phyloP scores from a whole-genome alignment of 2,888 invertebrate genomes.

The Philhelius pedissequus region DNA sequence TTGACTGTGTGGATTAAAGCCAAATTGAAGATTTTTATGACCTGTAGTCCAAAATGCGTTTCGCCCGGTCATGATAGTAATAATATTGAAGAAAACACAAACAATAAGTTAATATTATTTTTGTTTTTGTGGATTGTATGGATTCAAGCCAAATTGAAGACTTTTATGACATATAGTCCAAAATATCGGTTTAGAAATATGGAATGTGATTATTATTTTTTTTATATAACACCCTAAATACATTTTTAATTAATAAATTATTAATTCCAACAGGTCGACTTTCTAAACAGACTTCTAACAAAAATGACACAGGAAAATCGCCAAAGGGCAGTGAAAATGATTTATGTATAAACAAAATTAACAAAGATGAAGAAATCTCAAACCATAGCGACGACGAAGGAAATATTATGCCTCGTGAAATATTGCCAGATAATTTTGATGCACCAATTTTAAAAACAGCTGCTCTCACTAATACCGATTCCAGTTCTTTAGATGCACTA shows the following conservation, averaged over 20 bases:
- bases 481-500: neutral
- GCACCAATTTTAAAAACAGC: neutral
- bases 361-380: neutral
- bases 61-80: too few relatives aligned
- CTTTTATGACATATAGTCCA: too few relatives aligned
- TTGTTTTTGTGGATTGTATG: too few relatives aligned
- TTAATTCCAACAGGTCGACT: neutral
- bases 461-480: slow-evolving; percentile 9
- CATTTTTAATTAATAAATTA: neutral
- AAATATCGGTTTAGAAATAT: too few relatives aligned
- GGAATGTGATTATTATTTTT: neutral
- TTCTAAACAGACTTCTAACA: neutral
- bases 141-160: too few relatives aligned
- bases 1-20: too few relatives aligned
- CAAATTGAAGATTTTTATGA: too few relatives aligned
- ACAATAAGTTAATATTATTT: too few relatives aligned
- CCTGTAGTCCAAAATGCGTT: too few relatives aligned
- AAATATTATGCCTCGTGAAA: neutral
- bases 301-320: slow-evolving; percentile 8
- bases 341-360: neutral
- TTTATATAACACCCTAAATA: neutral
- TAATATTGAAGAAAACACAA: too few relatives aligned
- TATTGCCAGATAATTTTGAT: neutral
- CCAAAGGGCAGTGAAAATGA: slow-evolving; percentile 3
- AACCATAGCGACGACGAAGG: neutral